Conservation (phyloP, 1,140 invertebrate species). For the Leptoteleia sp. region DNA sequence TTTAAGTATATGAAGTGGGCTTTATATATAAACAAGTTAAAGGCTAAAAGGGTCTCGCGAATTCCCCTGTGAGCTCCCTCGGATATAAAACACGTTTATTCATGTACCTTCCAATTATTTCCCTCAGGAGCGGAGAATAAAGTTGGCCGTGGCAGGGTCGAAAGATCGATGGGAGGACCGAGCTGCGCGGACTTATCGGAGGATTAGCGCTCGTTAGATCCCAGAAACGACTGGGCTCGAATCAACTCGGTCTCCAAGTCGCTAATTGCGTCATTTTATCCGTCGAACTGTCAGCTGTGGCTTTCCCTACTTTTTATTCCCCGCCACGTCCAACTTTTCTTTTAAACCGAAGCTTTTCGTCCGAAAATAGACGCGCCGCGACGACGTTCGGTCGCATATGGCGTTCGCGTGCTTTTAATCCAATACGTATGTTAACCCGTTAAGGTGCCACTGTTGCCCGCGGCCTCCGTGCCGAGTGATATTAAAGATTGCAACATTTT, state of each 20-base stretch:
- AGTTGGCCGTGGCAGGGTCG: slow-evolving; percentile 45
- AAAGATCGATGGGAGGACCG: slow-evolving; percentile 53
- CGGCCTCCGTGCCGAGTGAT: too few species aligned
- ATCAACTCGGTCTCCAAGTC: slow-evolving; percentile 46
- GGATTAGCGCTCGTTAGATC: slow-evolving; percentile 62
- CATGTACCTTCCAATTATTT: slow-evolving; percentile 58
- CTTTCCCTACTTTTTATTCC: slow-evolving; percentile 38
- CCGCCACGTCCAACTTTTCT: slow-evolving; percentile 1
- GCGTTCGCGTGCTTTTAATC: too few species aligned
- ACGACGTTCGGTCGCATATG: too few species aligned
- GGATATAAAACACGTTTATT: slow-evolving; percentile 56
- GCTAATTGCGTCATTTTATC: slow-evolving; percentile 67
- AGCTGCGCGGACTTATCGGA: slow-evolving; percentile 58
- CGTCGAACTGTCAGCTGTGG: slow-evolving; percentile 39
- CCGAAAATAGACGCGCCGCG: not conserved
- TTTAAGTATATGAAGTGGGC: slow-evolving; percentile 32
- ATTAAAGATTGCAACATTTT: too few species aligned
- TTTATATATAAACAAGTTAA: slow-evolving; percentile 26
- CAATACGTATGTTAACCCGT: too few species aligned
- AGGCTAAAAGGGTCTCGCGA: slow-evolving; percentile 25
- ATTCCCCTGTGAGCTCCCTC: slow-evolving; percentile 5
- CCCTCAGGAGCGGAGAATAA: slow-evolving; percentile 41
- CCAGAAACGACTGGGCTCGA: slow-evolving; percentile 45
- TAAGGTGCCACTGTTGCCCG: too few species aligned
- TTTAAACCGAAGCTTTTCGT: not conserved